Percentiles rank a stretch among this genome's conserved stretches.
These are phyloP conservation scores for Bembecia ichneumoniformis DNA, from an alignment of 2,888 invertebrate species.

Conservation along the genomic window DNA sequence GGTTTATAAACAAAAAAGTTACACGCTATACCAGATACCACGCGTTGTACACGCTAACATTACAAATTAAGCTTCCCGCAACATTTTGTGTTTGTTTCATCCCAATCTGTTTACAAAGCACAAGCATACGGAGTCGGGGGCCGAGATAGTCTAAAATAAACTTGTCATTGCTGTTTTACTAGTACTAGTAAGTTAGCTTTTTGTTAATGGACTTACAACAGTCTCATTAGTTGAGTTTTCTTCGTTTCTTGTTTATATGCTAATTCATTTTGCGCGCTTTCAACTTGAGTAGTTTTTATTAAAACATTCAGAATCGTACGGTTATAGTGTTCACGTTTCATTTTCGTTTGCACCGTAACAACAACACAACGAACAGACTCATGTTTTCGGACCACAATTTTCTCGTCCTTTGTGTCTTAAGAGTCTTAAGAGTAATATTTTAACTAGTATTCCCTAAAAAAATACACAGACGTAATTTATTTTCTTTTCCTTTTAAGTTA, in stretches of 20 bases:
- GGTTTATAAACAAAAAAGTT: too few species aligned
- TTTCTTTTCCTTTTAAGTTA: too few species aligned
- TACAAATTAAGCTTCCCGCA: too few species aligned
- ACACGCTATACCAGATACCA: too few species aligned
- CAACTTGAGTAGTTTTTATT: background rate
- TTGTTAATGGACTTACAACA: constrained; percentile 4
- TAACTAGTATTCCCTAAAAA: background rate
- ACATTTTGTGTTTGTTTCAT: too few species aligned
- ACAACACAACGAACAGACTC: background rate
- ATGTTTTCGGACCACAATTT: constrained; percentile 6
- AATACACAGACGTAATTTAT: too few species aligned
- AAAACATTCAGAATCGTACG: background rate
- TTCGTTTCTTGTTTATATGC: constrained; percentile 47
- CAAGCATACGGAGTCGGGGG: too few species aligned
- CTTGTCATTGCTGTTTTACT: too few species aligned
- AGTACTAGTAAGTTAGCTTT: too few species aligned
- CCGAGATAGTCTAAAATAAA: too few species aligned
- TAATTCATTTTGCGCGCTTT: constrained; percentile 35
- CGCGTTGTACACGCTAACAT: too few species aligned
- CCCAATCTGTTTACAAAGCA: too few species aligned
- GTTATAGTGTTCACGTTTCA: background rate
- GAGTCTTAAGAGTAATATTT: background rate
- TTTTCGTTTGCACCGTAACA: background rate
- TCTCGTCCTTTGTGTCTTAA: background rate
- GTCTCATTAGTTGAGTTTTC: constrained; percentile 35